Evolutionary conservation across 2,888 invertebrate genomes (phyloP).

Genomic region (Dendrolimus pini): DNA sequence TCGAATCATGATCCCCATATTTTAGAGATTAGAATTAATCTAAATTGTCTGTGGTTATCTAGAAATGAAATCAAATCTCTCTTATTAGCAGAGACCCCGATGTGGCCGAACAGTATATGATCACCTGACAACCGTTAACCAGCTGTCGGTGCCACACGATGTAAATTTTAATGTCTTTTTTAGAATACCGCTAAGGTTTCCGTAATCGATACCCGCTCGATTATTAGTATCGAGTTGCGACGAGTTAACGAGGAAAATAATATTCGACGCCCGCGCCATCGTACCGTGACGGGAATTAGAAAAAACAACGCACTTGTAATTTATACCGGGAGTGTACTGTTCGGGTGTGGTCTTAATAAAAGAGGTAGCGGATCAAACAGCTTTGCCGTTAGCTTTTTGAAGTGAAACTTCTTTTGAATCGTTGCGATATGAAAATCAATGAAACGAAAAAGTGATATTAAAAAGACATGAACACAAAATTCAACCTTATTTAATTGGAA

Average conservation of each 20-base stretch:
- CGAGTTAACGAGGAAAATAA: conserved; percentile 60
- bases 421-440: too few species aligned
- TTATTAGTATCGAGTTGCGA: conserved; percentile 60
- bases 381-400: too few species aligned
- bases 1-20: too few species aligned
- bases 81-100: too few species aligned
- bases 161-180: conserved; percentile 41
- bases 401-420: too few species aligned
- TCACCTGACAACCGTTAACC: conserved; percentile 14
- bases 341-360: conserved; percentile 9
- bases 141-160: conserved; percentile 32
- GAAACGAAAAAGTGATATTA: too few species aligned
- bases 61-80: too few species aligned
- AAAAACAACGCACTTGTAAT: conserved; percentile 44
- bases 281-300: conserved; percentile 49
- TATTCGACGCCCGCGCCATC: conserved; percentile 62
- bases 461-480: too few species aligned
- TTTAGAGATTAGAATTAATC: too few species aligned
- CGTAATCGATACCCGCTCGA: conserved; percentile 53
- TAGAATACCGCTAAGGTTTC: conserved; percentile 54
- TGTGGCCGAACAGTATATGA: too few species aligned
- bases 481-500: too few species aligned
- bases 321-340: conserved; percentile 30
- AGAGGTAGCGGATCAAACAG: background rate
- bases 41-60: too few species aligned